A percentile compares a stretch with the other conserved stretches of the same genome.
phyloP scores from a whole-genome alignment of 2,888 invertebrate species.

The Hirtodrosophila trivittata region DNA sequence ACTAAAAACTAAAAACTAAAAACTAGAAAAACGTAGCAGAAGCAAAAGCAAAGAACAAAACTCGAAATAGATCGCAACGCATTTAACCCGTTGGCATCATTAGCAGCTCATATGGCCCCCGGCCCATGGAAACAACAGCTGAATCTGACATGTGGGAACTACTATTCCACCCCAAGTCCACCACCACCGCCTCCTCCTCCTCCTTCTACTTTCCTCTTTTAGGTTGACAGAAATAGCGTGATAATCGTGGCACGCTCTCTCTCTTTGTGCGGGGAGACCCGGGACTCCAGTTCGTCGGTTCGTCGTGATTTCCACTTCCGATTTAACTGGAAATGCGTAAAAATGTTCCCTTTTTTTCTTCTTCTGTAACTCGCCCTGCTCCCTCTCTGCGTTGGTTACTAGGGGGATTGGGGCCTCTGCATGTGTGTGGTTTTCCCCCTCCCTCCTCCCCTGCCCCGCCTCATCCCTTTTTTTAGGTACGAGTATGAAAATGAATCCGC shows the following conservation, averaged over 20 bases:
- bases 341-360: conserved; percentile 38
- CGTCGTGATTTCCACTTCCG: conserved; percentile 73
- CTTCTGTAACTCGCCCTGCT: conserved; percentile 15
- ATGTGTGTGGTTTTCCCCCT: conserved; percentile 53
- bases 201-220: no score
- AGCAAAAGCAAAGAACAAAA: conserved; percentile 17
- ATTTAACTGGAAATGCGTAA: conserved; percentile 72
- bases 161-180: conserved; percentile 5
- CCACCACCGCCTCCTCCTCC: not conserved
- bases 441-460: conserved; percentile 3
- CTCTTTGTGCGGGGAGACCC: not conserved
- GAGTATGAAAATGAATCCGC: conserved; percentile 20
- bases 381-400: conserved; percentile 1
- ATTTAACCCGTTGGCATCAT: conserved; percentile 77
- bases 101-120: conserved; percentile 64
- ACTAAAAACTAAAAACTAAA: not conserved
- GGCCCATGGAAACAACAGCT: conserved; percentile 44
- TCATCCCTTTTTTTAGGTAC: conserved; percentile 23
- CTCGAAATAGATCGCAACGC: conserved; percentile 64
- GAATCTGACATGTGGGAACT: conserved; percentile 68
- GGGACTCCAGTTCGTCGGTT: not conserved
- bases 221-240: conserved; percentile 77
- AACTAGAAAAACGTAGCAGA: conserved; percentile 5
- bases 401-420: conserved; percentile 2
- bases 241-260: conserved; percentile 75